Conservation (phyloP, 2,888 invertebrate genomes). For the Eupithecia vulgata region DNA sequence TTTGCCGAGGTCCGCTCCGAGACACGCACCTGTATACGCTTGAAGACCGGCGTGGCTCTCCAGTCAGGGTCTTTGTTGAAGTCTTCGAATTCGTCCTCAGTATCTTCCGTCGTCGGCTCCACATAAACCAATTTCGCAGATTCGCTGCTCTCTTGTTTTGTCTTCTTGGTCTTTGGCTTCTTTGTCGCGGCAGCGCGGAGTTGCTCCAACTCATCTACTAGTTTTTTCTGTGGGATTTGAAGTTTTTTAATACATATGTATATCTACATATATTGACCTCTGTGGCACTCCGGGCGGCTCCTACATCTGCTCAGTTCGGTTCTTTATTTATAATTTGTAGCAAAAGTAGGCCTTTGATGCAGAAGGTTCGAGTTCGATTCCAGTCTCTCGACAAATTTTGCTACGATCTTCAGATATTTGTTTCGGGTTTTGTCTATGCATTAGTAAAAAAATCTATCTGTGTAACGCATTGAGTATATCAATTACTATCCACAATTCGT, state of each 20-base stretch:
- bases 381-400: neutral
- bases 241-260: neutral
- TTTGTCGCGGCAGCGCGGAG: conserved; percentile 56
- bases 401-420: no score
- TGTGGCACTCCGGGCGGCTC: neutral
- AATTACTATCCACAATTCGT: no score
- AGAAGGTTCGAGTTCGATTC: neutral
- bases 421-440: no score
- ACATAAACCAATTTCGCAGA: conserved; percentile 58
- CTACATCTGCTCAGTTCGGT: no score
- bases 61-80: conserved; percentile 87
- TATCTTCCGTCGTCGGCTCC: conserved; percentile 69
- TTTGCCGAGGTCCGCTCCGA: neutral
- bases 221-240: conserved; percentile 64
- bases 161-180: conserved; percentile 55
- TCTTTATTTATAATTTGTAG: no score
- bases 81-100: conserved; percentile 66
- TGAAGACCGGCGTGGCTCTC: conserved; percentile 86
- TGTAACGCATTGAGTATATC: no score
- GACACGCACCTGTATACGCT: conserved; percentile 68
- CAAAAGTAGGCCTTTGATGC: no score
- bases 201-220: conserved; percentile 70
- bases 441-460: no score
- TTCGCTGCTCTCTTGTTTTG: conserved; percentile 55
- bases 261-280: no score